phyloP scores from a whole-genome alignment of 2,888 invertebrate genomes.

The Lamellibrachia satsuma region DNA sequence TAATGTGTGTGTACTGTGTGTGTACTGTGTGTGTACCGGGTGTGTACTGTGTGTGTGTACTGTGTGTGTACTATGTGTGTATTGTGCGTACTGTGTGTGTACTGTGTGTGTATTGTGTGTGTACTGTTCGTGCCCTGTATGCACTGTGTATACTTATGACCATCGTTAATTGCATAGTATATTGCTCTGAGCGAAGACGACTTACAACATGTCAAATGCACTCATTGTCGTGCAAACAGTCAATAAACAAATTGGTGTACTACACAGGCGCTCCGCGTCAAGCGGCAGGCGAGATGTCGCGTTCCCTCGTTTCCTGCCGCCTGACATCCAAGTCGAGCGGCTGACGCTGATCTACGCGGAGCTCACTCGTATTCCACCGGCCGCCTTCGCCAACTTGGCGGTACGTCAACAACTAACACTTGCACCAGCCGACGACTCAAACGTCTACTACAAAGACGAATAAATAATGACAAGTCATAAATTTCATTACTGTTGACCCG shows the following conservation, averaged over 20 bases:
- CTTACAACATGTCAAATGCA: no score
- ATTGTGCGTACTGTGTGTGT: background rate
- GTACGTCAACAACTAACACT: background rate
- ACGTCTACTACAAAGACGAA: no score
- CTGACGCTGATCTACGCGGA: constrained; percentile 4
- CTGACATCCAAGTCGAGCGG: background rate
- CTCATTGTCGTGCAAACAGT: background rate
- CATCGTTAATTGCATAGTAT: no score
- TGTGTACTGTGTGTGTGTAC: no score
- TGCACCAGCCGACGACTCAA: background rate
- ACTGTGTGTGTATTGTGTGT: background rate
- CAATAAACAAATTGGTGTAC: background rate
- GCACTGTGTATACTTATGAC: no score
- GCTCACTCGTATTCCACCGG: background rate
- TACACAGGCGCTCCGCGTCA: background rate
- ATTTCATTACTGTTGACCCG: no score
- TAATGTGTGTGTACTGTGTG: no score
- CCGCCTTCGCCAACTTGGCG: background rate
- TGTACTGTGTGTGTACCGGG: no score
- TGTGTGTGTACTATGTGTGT: no score
- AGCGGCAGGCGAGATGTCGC: background rate
- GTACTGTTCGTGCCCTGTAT: background rate
- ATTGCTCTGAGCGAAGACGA: no score
- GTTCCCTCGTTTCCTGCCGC: background rate
- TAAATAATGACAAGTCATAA: no score